Base-by-base conservation (phyloP, 2,888 invertebrate genomes). In the Ormyrus rosae region DNA sequence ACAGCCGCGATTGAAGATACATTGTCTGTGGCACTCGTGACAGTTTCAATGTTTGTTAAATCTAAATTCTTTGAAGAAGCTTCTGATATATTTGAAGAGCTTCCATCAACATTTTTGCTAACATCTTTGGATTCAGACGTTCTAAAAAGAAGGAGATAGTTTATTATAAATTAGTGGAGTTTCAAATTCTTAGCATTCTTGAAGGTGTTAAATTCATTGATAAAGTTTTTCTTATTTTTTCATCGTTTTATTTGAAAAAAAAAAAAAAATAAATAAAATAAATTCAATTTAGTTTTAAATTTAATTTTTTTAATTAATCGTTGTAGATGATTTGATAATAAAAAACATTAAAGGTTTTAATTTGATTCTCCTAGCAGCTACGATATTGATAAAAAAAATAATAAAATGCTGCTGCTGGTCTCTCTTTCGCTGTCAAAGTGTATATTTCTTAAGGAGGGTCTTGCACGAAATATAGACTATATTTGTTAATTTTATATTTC, bases 111-210 rank as follows among this genome's bases (percentile, higher is more conserved):
- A 68, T 34, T 68, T 10, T 80, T 84, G 58, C 45, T 81, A 11
- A 84, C 82, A 51, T 85, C 85, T 65, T 71, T 84, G 9, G 82
- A 72, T 70, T 85, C 83, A 34, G 83, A 69, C 78, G 81, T 84
- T 74, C 88, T 89, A 45, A 55, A 83, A 78, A 53, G 55, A 60
- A 60, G 34, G 73, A 51, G 11, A 45, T 6, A 64, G 13, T 13
- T 19, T 13, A n/a, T 50, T 61, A 19, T 61, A 5, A 61, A 9
- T 45, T 48, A 64, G 5, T 53, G 5, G 9, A 8, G 53, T 63
- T 13, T 5, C 1, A 10, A 58, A 61, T 19, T 19, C 19, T 19
- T 19, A 19, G 2, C 19, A 19, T 19, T 19, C 19, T 19, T 19
- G 19, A 19, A 19, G 19, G 19, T 19, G 19, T 19, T 19, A 19